Conservation (phyloP, 2,797 vertebrate species). For the Epinephelus coioides region DNA sequence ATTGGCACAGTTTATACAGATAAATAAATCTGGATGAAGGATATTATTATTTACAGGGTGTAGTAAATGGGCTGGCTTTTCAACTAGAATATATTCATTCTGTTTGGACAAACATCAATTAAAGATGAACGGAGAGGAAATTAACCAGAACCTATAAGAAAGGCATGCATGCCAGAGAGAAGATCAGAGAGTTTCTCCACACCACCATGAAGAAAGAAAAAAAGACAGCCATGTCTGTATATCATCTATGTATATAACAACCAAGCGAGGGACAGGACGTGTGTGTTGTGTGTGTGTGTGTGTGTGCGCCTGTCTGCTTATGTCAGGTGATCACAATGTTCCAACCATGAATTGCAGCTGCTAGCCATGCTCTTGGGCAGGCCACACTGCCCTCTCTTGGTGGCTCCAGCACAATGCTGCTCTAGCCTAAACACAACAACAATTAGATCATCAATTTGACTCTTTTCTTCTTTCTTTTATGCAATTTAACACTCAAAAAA, state of each 20-base stretch:
- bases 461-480: slow-evolving; percentile 31
- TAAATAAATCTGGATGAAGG: slow-evolving; percentile 37
- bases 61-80: slow-evolving; percentile 51
- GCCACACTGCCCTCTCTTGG: slow-evolving; percentile 89
- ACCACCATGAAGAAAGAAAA: slow-evolving; percentile 69
- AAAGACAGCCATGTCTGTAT: slow-evolving; percentile 62
- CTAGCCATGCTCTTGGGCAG: slow-evolving; percentile 75
- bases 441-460: slow-evolving; percentile 53
- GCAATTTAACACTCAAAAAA: slow-evolving; percentile 31
- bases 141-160: slow-evolving; percentile 58
- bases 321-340: slow-evolving; percentile 78
- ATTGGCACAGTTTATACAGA: slow-evolving; percentile 32
- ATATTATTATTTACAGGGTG: slow-evolving; percentile 58
- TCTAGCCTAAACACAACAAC: slow-evolving; percentile 38
- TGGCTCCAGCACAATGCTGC: slow-evolving; percentile 54
- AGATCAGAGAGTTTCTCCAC: slow-evolving; percentile 75
- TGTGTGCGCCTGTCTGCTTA: slow-evolving; percentile 48
- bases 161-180: slow-evolving; percentile 51
- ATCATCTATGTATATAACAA: slow-evolving; percentile 73
- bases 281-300: slow-evolving; percentile 24
- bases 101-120: slow-evolving; percentile 67
- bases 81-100: slow-evolving; percentile 55
- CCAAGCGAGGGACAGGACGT: slow-evolving; percentile 52
- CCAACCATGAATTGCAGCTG: slow-evolving; percentile 66
- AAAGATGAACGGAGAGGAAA: slow-evolving; percentile 63